Base-by-base conservation (phyloP, 1,140 invertebrate species). In the Bactericera cockerelli region DNA sequence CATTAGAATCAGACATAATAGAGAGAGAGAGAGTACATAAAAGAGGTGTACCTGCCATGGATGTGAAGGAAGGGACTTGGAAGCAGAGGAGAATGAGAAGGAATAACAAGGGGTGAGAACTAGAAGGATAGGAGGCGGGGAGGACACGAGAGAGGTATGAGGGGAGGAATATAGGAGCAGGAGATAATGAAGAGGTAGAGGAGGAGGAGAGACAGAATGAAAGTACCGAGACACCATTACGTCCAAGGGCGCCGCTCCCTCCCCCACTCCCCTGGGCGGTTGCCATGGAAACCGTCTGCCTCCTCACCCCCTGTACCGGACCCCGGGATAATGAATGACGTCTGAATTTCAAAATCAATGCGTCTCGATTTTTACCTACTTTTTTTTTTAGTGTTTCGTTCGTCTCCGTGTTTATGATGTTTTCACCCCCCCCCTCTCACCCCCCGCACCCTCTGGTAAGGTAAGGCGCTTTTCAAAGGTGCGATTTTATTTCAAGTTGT, bases 231-330 rank as follows among this genome's bases (percentile, higher is more conserved):
- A 49, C 42, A 49, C 4, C 42, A 49, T 49, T 49, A 49, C 26
- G 56, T 26, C 26, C 57, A 59, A 26, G 36, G 16, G 36, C 36
- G 21, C 19, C 57, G 22, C 38, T 13, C 24, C 14, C n/a, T 11
- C 22, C 26, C 14, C 56, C 2, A 36, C 36, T 21, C 22, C 22
- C 14, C 25, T 39, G 36, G 24, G 42, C 42, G 57, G 57, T 59
- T 53, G 26, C 22, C 57, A 59, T 59, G 57, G 36, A 4, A 49
- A 59, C 57, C 16, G 57, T 59, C 57, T 59, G 57, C 22, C 36
- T 24, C 57, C n/a, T n/a, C 57, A 59, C 57, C 57, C 38, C 56
- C 56, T n/a, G n/a, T 6, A 13, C 6, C 3, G n/a, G 3, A 49
- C 22, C 22, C 42, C 42, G 22, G 42, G 22, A 49, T 49, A 19